phyloP scores from a whole-genome alignment of 2,113 vertebrate species.

The Gopherus evgoodei region DNA sequence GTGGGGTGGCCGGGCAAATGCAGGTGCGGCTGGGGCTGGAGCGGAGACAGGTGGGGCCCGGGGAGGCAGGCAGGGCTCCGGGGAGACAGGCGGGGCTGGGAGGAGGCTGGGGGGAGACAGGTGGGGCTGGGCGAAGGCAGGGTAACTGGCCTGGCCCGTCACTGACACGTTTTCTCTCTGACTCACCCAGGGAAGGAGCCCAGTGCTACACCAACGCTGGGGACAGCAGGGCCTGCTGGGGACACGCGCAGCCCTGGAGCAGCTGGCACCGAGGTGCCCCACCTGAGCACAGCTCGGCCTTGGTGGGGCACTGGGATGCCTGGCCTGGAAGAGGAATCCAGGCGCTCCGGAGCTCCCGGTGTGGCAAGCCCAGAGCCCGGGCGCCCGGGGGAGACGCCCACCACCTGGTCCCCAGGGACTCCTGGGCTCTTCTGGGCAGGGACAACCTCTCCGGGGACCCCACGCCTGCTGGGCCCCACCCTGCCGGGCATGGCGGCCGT shows the following conservation, averaged over 20 bases:
- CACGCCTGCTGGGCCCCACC: constrained; percentile 45
- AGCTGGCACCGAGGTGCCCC: not conserved
- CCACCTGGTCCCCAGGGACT: constrained; percentile 16
- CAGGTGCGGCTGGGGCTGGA: no score
- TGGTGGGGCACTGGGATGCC: not conserved
- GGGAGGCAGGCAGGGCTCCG: no score
- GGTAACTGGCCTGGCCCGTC: no score
- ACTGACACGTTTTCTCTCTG: not conserved
- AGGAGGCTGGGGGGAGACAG: no score
- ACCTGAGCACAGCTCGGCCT: not conserved
- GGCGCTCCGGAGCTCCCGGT: not conserved
- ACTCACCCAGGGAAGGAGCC: constrained; percentile 69
- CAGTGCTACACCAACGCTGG: rapidly evolving
- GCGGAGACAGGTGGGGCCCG: no score
- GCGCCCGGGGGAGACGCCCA: not conserved
- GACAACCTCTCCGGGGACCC: constrained; percentile 42
- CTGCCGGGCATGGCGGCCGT: not conserved
- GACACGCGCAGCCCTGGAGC: not conserved
- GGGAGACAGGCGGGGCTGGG: no score
- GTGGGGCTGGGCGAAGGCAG: no score
- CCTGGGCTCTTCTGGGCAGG: constrained; percentile 74
- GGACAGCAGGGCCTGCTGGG: constrained; percentile 22
- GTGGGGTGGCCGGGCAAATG: no score
- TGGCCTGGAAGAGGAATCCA: not conserved
- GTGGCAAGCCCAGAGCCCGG: not conserved